These are phyloP conservation scores for Caenorhabditis sulstoni DNA, from an alignment of 2,888 invertebrate species.

Conservation along the genomic window DNA sequence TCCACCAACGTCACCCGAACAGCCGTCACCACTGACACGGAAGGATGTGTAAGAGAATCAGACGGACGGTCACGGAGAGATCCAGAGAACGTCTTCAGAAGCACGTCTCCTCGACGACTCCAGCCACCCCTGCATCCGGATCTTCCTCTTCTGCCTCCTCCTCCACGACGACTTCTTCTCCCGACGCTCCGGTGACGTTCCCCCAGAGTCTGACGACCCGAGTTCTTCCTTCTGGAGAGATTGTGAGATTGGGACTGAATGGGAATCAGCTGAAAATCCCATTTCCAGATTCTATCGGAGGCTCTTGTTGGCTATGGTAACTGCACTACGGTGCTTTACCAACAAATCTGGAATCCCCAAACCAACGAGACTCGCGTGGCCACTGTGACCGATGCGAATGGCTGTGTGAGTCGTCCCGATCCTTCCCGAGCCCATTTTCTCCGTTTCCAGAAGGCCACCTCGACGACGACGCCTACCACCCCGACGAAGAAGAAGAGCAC, in stretches of 20 bases:
- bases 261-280: no score
- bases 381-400: constrained; percentile 20
- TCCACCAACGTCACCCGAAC: background rate
- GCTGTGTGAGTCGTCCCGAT: constrained; percentile 15
- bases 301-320: background rate
- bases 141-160: background rate
- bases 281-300: constrained; percentile 3
- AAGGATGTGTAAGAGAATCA: constrained; percentile 12
- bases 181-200: background rate
- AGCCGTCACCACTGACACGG: background rate
- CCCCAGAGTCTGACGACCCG: background rate
- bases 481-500: no score
- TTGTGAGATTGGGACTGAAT: background rate
- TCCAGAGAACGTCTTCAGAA: background rate
- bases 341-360: background rate
- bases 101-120: background rate
- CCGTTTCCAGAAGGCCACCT: background rate
- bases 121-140: background rate
- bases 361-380: background rate
- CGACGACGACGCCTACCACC: no score
- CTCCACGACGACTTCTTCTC: background rate
- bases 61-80: no score
- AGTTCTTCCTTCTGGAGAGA: background rate
- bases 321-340: background rate
- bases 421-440: no score